phyloP scores from a whole-genome alignment of 2,113 vertebrate species.

The Phaethon lepturus region DNA sequence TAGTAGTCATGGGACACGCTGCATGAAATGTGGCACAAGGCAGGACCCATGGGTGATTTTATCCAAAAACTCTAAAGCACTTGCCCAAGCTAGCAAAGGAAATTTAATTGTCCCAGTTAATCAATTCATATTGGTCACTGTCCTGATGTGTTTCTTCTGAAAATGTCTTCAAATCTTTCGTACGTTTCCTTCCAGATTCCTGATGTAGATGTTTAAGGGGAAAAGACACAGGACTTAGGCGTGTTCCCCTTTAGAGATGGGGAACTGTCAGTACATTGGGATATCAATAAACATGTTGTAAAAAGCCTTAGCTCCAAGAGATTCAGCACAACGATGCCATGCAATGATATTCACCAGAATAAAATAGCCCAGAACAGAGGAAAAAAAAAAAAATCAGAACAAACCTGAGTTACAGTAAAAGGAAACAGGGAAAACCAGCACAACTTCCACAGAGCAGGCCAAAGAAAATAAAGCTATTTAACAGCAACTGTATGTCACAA shows the following conservation, averaged over 20 bases:
- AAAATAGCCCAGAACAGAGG: background rate
- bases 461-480: background rate
- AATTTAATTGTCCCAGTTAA: background rate
- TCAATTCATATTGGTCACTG: background rate
- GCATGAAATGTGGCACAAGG: background rate
- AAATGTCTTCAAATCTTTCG: background rate
- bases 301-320: background rate
- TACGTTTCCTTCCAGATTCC: background rate
- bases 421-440: background rate
- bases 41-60: fast-evolving
- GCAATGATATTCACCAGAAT: background rate
- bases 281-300: background rate
- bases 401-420: background rate
- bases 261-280: background rate
- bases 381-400: background rate
- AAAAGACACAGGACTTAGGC: background rate
- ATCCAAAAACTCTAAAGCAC: background rate
- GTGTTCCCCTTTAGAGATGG: background rate
- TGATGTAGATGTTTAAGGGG: background rate
- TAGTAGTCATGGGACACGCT: background rate
- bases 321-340: background rate
- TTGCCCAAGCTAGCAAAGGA: background rate
- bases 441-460: background rate
- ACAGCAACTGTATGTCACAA: background rate
- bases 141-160: background rate